Evolutionary conservation across 2,113 vertebrate species (phyloP), one percentile per base, ranked within the genome.

Genomic region (Alexandromys fortis): DNA sequence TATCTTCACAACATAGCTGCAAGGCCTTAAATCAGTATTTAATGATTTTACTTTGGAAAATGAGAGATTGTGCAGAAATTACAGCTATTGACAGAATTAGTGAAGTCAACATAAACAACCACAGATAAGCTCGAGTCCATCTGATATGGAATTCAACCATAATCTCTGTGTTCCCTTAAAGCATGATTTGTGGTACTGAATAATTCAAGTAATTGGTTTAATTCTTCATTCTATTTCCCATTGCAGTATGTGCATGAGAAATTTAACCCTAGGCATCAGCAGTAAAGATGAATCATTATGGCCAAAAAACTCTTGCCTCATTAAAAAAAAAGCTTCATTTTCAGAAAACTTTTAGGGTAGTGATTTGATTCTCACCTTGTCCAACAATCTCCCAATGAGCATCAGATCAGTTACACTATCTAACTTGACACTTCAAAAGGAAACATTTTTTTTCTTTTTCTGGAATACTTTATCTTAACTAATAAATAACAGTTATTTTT

Each of bases 211-310:
- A 86, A 63, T 96, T 86, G 10, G 8, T 86, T 72, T 89, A 82
- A 82, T 67, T 52, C 6, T 68, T 86, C 24, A 90, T 83, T 91
- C 24, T n/a, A 81, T 89, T 94, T 90, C 42, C 93, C 65, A 61
- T 88, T 90, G 49, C 7, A 95, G 26, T 8, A 76, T 63, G 76
- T 26, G 24, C 10, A 85, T 72, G 35, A 90, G 52, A 89, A 87
- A 90, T n/a, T 83, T 96, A 38, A 73, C 78, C 13, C 63, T 94
- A 94, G 22, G 1, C 11, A 68, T 82, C 4, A 68, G 89, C 33
- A 13, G 75, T 86, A 70, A 97, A 87, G 22, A 76, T 76, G 47
- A 96, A 97, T 16, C 28, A 86, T 88, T 86, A 70, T n/a, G 10
- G 10, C 11, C 58, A 65, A 63, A 82, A 76, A 45, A 77, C 4